Evolutionary conservation across 2,113 vertebrate genomes (phyloP), one percentile per base, ranked within the genome.

Genomic region (Terrapene triunguis): DNA sequence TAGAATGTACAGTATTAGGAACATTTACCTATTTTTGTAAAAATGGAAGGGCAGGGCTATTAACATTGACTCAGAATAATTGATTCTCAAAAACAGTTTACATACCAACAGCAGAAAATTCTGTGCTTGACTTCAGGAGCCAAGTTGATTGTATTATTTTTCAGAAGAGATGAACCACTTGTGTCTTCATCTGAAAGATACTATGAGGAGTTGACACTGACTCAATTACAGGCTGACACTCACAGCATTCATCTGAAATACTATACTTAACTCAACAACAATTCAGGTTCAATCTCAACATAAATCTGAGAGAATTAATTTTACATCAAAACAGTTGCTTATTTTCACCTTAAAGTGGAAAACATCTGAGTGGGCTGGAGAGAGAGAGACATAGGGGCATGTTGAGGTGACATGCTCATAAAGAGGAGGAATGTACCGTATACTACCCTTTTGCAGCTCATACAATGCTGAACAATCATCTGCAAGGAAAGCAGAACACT

Each of bases 51-150:
- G 89, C 83, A 83, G 38, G 84, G 93, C 17, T 86, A 78, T 93
- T 85, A 96, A 84, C 92, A 74, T 55, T 84, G 50, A 51, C 76
- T 85, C 69, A 54, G 92, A 88, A 86, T 95, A 94, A 87, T 90
- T 82, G 80, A 88, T 91, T 82, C 87, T 86, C 81, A 95, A 91
- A 90, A 96, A 76, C 8, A n/a, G 27, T 94, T 95, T 48, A 62
- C 82, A 92, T 94, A 86, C 76, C 42, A 82, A 93, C 84, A 87
- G n/a, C 72, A 80, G 74, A 90, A 94, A 97, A 96, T 92, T 88
- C 38, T 88, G 59, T 74, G 65, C 32, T 93, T 50, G 42, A 32
- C 89, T 84, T 93, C 91, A 54, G 79, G 95, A 95, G 85, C 91
- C 74, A 69, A 87, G 81, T 4, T 35, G 81, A 82, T 51, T 93